Conservation (phyloP, 2,113 vertebrate species). For the Onychostoma macrolepis region DNA sequence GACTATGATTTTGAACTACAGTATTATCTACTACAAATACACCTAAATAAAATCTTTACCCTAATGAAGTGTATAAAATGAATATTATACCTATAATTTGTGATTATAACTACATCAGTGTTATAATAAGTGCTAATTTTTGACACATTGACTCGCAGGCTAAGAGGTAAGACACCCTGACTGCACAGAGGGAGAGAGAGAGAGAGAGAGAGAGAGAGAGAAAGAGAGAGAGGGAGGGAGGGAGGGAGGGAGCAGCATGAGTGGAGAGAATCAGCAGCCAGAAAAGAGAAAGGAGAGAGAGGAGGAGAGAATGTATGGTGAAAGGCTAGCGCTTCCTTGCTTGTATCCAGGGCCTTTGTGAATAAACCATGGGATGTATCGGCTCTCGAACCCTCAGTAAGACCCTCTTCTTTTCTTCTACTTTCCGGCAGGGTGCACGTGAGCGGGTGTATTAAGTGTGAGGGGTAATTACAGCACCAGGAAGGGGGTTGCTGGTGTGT, state of each 20-base stretch:
- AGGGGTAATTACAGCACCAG: constrained; percentile 41
- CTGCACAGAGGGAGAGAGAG: constrained; percentile 66
- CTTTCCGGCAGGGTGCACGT: constrained; percentile 19
- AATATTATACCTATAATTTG: neutral
- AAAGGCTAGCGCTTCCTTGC: constrained; percentile 79
- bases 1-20: neutral
- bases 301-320: constrained; percentile 76
- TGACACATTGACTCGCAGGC: constrained; percentile 72
- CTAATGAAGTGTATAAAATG: neutral
- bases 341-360: constrained; percentile 81
- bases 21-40: constrained; percentile 30
- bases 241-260: constrained; percentile 54
- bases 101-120: neutral
- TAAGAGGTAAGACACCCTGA: constrained; percentile 61
- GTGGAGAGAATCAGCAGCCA: constrained; percentile 45
- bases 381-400: constrained; percentile 83
- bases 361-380: constrained; percentile 85
- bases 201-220: constrained; percentile 58
- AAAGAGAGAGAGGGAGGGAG: constrained; percentile 58
- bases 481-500: constrained; percentile 48
- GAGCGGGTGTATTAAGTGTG: constrained; percentile 1
- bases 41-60: neutral
- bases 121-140: constrained; percentile 11
- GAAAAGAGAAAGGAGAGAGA: constrained; percentile 55
- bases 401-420: constrained; percentile 64